Base-by-base conservation (phyloP, 2,888 invertebrate genomes). In the Tipula unca region DNA sequence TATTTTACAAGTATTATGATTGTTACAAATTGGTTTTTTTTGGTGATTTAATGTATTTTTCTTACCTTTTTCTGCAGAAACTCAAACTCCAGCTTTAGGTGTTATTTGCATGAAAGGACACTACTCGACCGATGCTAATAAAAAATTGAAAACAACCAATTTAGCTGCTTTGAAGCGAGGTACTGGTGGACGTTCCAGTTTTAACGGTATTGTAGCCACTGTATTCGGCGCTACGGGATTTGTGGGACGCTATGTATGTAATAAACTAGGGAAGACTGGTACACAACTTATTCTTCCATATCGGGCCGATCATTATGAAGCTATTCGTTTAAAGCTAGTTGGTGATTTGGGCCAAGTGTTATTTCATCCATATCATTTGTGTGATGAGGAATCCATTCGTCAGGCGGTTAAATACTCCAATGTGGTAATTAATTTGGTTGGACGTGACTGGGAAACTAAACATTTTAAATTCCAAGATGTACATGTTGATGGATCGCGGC, bases 161-260 rank as follows among this genome's bases (percentile, higher is more conserved):
- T 89, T 94, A 86, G 92, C 95, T 8, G 91, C 93, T 0, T 92
- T 96, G 89, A 96, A 95, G 90, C 92, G 95, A 87, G 97, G 97
- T 35, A 96, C 97, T 25, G 97, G 97, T 14, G 99, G 99, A 20
- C 94, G 99, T 42, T 96, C 96, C 88, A 99, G 98, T 89, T 99
- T 99, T 90, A 99, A 96, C 91, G 99, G 99, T 0, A 93, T 96
- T 86, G 98, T 99, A 1, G 98, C 97, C n/a, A 99, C 99, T n/a
- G 96, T 99, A 0, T 99, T 99, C 90, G 99, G 99, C 85, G 94
- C 94, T 86, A 95, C 95, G 42, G 99, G 99, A 1, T 97, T 97
- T 89, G 91, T 99, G 0, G 99, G 99, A 0, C 93, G 94, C 87
- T 95, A 95, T 92, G 94, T 99, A 17, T 95, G 96, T 90, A 98